These are phyloP conservation scores for Ladona fulva DNA, from an alignment of 1,140 invertebrate genomes.

Conservation along the genomic window DNA sequence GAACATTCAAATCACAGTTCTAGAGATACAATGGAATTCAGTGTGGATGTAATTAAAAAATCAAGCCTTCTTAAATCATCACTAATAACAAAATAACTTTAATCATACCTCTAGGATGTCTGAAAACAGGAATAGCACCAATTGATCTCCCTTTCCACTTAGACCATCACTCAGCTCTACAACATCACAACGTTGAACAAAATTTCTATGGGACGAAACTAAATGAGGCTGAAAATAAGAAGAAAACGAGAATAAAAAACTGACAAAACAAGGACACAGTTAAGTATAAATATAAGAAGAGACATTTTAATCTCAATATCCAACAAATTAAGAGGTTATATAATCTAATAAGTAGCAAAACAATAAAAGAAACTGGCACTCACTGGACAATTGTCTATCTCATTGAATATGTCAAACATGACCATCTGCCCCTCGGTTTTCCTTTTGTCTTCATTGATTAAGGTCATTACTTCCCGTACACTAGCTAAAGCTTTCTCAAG, in stretches of 20 bases:
- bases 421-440: conserved; percentile 89
- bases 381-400: conserved; percentile 94
- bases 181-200: conserved; percentile 79
- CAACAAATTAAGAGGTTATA: not conserved
- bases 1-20: too few species aligned
- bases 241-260: conserved; percentile 16
- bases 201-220: conserved; percentile 82
- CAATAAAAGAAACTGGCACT: conserved; percentile 30
- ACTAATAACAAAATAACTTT: not conserved
- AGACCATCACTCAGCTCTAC: conserved; percentile 78
- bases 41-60: too few species aligned
- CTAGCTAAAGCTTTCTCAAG: conserved; percentile 76
- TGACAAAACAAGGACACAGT: not conserved
- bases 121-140: conserved; percentile 86
- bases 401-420: conserved; percentile 95
- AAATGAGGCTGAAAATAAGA: conserved; percentile 58
- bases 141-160: conserved; percentile 73
- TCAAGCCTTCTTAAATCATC: too few species aligned
- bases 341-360: not conserved
- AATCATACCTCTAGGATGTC: conserved; percentile 81
- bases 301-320: not conserved
- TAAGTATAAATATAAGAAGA: not conserved
- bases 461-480: conserved; percentile 87
- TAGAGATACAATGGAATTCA: too few species aligned
- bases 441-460: conserved; percentile 95